phyloP scores from a whole-genome alignment of 2,797 vertebrate species.

The Geotrypetes seraphini region DNA sequence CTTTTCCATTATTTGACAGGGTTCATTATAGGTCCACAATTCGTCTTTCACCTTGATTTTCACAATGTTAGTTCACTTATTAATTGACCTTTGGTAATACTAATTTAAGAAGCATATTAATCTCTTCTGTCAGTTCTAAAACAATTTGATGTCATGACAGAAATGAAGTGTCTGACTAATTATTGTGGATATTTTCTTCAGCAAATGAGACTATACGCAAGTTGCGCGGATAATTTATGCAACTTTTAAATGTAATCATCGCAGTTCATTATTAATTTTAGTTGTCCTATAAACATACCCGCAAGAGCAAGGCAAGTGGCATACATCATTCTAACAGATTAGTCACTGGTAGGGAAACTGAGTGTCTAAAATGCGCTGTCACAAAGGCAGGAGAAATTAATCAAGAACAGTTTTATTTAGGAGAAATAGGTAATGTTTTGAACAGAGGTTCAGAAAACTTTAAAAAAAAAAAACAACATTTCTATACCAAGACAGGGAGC shows the following conservation, averaged over 20 bases:
- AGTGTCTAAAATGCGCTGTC: no score
- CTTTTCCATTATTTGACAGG: slow-evolving; percentile 58
- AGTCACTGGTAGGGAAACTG: no score
- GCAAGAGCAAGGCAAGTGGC: slow-evolving; percentile 16
- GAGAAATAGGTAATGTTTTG: no score
- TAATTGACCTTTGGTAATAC: slow-evolving; percentile 65
- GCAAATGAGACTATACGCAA: slow-evolving; percentile 15
- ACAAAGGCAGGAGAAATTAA: no score
- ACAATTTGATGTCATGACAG: slow-evolving; percentile 41
- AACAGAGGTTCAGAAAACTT: no score
- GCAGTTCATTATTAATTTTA: no score
- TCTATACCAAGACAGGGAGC: no score
- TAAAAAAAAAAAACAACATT: no score
- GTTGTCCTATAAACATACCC: no score
- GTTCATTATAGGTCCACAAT: slow-evolving; percentile 49
- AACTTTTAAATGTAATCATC: no score
- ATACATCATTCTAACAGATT: slow-evolving; percentile 28
- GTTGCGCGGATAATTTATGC: slow-evolving; percentile 5
- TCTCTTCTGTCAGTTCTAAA: slow-evolving; percentile 62
- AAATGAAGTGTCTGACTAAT: slow-evolving; percentile 47
- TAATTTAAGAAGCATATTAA: slow-evolving; percentile 71
- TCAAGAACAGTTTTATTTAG: no score
- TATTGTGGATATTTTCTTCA: slow-evolving; percentile 42
- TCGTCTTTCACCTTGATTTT: slow-evolving; percentile 59
- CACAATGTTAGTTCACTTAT: slow-evolving; percentile 61